These are phyloP conservation scores for Dorcus hopei DNA, from an alignment of 2,888 invertebrate genomes.

Conservation along the genomic window DNA sequence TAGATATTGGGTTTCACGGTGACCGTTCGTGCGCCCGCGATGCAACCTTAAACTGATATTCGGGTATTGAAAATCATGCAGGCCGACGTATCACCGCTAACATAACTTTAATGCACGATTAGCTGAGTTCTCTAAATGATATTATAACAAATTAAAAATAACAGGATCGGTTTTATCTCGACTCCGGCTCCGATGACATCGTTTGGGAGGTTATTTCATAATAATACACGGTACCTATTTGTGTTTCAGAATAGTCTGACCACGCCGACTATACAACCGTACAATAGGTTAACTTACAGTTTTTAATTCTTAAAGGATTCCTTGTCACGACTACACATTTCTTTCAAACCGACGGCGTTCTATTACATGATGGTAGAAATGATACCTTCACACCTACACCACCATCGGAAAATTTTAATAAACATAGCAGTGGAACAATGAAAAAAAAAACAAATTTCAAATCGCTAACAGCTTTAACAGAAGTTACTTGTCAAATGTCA, in stretches of 20 bases:
- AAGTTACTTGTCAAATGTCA: too few species aligned
- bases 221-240: background rate
- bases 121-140: constrained; percentile 15
- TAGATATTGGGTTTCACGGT: constrained; percentile 9
- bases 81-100: background rate
- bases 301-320: background rate
- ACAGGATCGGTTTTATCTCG: background rate
- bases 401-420: too few species aligned
- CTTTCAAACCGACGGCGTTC: background rate
- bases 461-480: too few species aligned
- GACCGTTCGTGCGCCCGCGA: constrained; percentile 7
- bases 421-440: too few species aligned
- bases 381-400: too few species aligned
- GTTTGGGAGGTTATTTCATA: constrained; percentile 1
- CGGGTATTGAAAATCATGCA: constrained; percentile 4
- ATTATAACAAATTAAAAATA: constrained; percentile 10
- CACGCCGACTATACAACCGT: background rate
- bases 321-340: background rate
- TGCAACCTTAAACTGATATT: constrained; percentile 12
- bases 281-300: background rate
- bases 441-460: too few species aligned
- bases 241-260: background rate
- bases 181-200: background rate
- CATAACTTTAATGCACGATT: constrained; percentile 8
- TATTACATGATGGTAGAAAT: too few species aligned